Conservation (phyloP, 2,113 vertebrate genomes). For the Spheniscus mendiculus region DNA sequence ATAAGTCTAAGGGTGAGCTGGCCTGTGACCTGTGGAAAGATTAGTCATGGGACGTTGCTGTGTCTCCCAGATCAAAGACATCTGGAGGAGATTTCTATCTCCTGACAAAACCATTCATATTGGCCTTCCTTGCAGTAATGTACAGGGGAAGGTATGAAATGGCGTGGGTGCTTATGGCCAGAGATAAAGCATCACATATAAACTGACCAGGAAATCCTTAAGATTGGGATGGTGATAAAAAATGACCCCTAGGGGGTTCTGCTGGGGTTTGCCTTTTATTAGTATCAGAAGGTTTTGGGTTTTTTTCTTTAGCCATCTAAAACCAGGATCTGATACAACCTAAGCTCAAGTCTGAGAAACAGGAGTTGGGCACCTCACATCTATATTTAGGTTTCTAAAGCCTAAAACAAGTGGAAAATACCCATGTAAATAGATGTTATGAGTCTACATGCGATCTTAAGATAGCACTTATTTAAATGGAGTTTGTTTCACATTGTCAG, state of each 20-base stretch:
- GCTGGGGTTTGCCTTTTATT: neutral
- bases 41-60: neutral
- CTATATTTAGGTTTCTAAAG: neutral
- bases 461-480: neutral
- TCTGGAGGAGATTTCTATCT: neutral
- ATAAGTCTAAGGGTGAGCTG: neutral
- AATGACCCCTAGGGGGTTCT: neutral
- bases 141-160: neutral
- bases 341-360: neutral
- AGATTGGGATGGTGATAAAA: neutral
- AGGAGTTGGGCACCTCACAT: neutral
- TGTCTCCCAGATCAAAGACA: neutral
- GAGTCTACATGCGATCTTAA: neutral
- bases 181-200: neutral
- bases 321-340: neutral
- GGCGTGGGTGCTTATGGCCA: neutral
- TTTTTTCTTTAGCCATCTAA: neutral
- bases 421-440: neutral
- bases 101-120: neutral
- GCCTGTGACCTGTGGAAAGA: slow-evolving; percentile 1
- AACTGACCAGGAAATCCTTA: neutral
- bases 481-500: slow-evolving; percentile 6
- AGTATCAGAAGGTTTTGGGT: neutral
- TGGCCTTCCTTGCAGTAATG: neutral
- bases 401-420: neutral